phyloP scores from a whole-genome alignment of 2,797 vertebrate species.

The Cirrhinus mrigala region DNA sequence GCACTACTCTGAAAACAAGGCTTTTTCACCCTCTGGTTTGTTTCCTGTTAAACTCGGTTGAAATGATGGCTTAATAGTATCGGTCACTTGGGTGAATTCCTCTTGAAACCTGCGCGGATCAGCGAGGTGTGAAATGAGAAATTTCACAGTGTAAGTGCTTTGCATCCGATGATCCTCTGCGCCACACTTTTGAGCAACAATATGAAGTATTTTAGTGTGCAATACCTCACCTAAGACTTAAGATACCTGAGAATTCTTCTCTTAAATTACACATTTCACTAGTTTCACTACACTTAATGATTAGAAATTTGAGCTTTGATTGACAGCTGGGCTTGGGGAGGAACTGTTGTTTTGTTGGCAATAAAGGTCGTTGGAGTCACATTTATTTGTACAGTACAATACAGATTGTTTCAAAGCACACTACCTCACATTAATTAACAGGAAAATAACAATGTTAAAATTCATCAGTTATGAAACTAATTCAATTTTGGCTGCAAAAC shows the following conservation, averaged over 20 bases:
- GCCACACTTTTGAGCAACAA: slow-evolving; percentile 62
- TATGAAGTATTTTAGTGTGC: slow-evolving; percentile 60
- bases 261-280: slow-evolving; percentile 1
- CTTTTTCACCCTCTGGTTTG: slow-evolving; percentile 55
- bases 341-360: background rate
- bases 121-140: slow-evolving; percentile 78
- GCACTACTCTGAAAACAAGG: slow-evolving; percentile 47
- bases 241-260: background rate
- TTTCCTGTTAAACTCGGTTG: slow-evolving; percentile 61
- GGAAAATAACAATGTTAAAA: background rate
- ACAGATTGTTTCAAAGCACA: too few relatives aligned
- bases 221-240: background rate
- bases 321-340: slow-evolving; percentile 7
- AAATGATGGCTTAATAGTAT: slow-evolving; percentile 75
- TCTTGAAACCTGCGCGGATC: slow-evolving; percentile 67
- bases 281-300: background rate
- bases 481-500: background rate
- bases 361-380: background rate
- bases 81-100: slow-evolving; percentile 63
- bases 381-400: too few relatives aligned
- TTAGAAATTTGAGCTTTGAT: slow-evolving; percentile 3
- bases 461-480: background rate
- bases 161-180: slow-evolving; percentile 71
- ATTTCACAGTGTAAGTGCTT: slow-evolving; percentile 76
- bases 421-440: too few relatives aligned